A percentile compares a stretch with the other conserved stretches of the same genome.
These are phyloP conservation scores for Himalopsyche tibetana DNA, from an alignment of 2,888 invertebrate species.

Conservation along the genomic window DNA sequence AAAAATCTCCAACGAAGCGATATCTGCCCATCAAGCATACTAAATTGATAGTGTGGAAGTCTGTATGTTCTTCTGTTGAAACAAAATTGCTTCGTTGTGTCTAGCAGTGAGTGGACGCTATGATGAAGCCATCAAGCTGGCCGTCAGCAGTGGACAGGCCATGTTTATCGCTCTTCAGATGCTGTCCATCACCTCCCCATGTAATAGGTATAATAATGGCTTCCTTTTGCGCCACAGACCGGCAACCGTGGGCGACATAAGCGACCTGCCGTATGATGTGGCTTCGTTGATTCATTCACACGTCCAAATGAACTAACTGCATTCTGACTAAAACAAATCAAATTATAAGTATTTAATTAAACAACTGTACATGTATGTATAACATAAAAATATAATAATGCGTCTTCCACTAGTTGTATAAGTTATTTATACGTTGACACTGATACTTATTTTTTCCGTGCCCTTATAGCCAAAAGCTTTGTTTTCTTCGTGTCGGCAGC, in stretches of 20 bases:
- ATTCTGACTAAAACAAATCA: neutral
- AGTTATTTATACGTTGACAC: no score
- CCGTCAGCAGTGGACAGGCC: constrained; percentile 5
- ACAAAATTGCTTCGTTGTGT: neutral
- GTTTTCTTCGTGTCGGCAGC: no score
- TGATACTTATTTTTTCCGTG: no score
- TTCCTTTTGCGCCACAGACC: neutral
- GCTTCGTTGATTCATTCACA: neutral
- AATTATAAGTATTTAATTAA: no score
- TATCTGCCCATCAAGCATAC: constrained; percentile 7
- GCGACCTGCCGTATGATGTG: neutral
- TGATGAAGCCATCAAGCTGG: constrained; percentile 33
- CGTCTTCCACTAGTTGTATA: no score
- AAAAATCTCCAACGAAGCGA: neutral
- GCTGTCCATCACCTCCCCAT: constrained; percentile 29
- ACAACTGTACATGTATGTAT: no score
- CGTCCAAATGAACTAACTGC: neutral
- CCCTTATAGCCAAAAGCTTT: no score
- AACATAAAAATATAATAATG: no score
- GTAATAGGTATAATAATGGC: constrained; percentile 23
- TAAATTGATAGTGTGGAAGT: neutral
- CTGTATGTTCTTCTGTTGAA: neutral
- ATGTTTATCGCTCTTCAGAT: constrained; percentile 39
- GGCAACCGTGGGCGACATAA: constrained; percentile 26
- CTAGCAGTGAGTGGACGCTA: neutral